Conservation (phyloP, 2,888 invertebrate species). For the Hofmannophila pseudospretella region DNA sequence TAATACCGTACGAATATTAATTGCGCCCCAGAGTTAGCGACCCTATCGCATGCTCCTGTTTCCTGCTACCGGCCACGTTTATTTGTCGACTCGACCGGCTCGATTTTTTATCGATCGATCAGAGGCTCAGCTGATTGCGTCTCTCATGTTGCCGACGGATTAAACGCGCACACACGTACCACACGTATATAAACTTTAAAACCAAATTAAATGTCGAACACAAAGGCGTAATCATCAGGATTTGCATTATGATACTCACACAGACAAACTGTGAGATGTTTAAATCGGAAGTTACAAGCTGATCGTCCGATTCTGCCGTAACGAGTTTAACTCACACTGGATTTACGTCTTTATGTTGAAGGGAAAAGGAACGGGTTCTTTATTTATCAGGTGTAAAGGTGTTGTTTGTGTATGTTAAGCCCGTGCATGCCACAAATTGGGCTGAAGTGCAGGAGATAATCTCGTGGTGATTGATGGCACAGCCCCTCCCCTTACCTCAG, state of each 20-base stretch:
- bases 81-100: constrained; percentile 58
- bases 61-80: constrained; percentile 48
- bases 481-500: constrained; percentile 22
- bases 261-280: constrained; percentile 15
- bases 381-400: not conserved
- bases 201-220: constrained; percentile 49
- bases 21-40: too few relatives aligned
- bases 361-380: too few relatives aligned
- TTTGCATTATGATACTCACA: constrained; percentile 55
- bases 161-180: constrained; percentile 31
- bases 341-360: constrained; percentile 17
- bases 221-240: constrained; percentile 57
- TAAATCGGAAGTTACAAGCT: constrained; percentile 7
- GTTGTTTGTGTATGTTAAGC: constrained; percentile 60
- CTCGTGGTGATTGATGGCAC: constrained; percentile 80
- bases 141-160: constrained; percentile 71
- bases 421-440: constrained; percentile 68
- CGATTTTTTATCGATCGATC: constrained; percentile 76
- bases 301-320: constrained; percentile 4
- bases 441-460: constrained; percentile 81
- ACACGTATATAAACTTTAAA: constrained; percentile 17
- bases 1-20: too few relatives aligned
- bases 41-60: too few relatives aligned
- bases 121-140: constrained; percentile 72
- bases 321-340: constrained; percentile 1